Evolutionary conservation across 1,140 invertebrate genomes (phyloP).

Genomic region (Chelonus insularis): DNA sequence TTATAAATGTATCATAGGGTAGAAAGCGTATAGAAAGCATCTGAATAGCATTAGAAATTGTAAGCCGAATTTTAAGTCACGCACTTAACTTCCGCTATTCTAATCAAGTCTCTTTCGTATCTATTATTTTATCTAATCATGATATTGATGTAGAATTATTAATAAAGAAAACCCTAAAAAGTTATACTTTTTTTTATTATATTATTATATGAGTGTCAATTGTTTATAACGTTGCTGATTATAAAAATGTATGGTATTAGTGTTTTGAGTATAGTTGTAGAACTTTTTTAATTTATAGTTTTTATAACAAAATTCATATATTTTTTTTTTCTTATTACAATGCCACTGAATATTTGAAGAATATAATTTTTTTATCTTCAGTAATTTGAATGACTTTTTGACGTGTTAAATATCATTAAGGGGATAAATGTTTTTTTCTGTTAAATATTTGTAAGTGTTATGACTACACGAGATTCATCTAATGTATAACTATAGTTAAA

Average conservation of each 20-base stretch:
- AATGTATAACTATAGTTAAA: too few relatives aligned
- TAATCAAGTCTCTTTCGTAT: background rate
- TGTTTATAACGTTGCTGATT: too few relatives aligned
- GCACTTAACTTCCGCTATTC: constrained; percentile 15
- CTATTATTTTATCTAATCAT: background rate
- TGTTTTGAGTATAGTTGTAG: background rate
- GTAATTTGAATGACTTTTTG: constrained; percentile 27
- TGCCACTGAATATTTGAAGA: background rate
- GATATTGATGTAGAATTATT: background rate
- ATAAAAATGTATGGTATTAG: too few relatives aligned
- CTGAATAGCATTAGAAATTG: constrained; percentile 30
- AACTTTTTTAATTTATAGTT: background rate
- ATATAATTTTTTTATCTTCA: background rate
- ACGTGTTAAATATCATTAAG: constrained; percentile 20
- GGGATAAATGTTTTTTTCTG: background rate
- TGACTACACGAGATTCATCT: too few relatives aligned
- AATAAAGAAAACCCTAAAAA: too few relatives aligned
- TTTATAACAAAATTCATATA: background rate
- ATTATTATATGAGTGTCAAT: too few relatives aligned
- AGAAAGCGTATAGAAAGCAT: constrained; percentile 5
- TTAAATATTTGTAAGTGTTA: too few relatives aligned
- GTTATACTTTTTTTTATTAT: too few relatives aligned
- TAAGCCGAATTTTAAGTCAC: constrained; percentile 27
- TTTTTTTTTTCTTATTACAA: background rate
- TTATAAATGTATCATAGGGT: constrained; percentile 17